Evolutionary conservation across 2,113 vertebrate species (phyloP).

Genomic region (Thomomys bottae): DNA sequence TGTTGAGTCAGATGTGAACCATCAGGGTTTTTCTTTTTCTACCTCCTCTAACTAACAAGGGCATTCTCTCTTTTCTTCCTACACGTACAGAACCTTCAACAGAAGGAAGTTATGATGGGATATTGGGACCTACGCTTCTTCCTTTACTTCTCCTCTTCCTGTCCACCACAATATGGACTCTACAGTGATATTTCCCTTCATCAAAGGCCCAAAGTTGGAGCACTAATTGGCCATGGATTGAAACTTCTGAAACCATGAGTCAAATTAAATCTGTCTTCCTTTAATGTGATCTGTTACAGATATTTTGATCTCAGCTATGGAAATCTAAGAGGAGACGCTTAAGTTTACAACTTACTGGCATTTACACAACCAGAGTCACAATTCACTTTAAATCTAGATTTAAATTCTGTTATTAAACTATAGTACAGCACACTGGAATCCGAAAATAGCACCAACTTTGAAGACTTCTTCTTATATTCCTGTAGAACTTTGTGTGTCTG

Average conservation of each 20-base stretch:
- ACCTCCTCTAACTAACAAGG: too few species aligned
- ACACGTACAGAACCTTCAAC: too few species aligned
- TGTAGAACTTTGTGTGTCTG: neutral
- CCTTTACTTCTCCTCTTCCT: too few species aligned
- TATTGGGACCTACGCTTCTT: neutral
- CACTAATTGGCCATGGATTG: neutral
- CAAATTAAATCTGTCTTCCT: neutral
- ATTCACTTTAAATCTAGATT: neutral
- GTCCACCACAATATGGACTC: too few species aligned
- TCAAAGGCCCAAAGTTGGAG: neutral
- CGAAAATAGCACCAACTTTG: neutral
- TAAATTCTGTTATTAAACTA: neutral
- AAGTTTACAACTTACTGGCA: neutral
- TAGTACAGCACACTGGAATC: neutral
- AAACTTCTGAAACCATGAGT: neutral
- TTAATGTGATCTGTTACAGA: neutral
- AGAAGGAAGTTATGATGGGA: neutral
- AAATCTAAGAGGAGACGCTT: neutral
- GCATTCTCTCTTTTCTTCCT: too few species aligned
- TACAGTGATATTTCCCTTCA: neutral
- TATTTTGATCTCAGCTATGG: neutral
- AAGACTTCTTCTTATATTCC: neutral
- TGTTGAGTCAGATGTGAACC: too few species aligned
- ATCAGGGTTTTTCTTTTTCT: too few species aligned
- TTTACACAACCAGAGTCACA: neutral